Evolutionary conservation across 1,140 invertebrate genomes (phyloP).

Genomic region (Drosophila equinoxialis): DNA sequence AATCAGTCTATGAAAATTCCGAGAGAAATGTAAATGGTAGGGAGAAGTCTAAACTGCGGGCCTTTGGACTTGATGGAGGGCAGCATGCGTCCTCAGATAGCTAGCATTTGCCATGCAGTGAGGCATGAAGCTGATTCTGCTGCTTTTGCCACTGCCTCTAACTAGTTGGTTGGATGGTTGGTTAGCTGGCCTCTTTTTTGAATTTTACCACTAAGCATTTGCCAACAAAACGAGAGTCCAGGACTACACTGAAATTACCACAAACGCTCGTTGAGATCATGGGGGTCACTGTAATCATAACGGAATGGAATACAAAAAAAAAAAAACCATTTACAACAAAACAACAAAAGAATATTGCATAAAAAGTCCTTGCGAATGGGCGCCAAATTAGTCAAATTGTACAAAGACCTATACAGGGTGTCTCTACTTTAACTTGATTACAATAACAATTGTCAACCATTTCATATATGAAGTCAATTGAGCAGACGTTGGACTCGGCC

Average conservation of each 20-base stretch:
- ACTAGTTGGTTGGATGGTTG: constrained; percentile 13
- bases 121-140: constrained; percentile 17
- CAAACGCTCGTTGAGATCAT: constrained; percentile 65
- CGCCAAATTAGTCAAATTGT: constrained; percentile 65
- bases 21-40: not conserved
- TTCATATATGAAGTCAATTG: constrained; percentile 25
- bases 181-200: constrained; percentile 19
- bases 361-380: constrained; percentile 38
- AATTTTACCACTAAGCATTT: constrained; percentile 72
- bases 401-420: constrained; percentile 50
- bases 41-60: constrained; percentile 52
- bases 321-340: constrained; percentile 35
- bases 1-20: not conserved
- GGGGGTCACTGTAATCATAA: constrained; percentile 78
- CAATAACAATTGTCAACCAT: constrained; percentile 21
- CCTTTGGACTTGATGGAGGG: constrained; percentile 12
- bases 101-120: constrained; percentile 35
- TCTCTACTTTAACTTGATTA: constrained; percentile 4
- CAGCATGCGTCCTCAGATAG: constrained; percentile 42
- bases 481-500: not conserved
- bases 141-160: not conserved
- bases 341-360: constrained; percentile 15
- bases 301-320: constrained; percentile 30
- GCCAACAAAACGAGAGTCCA: constrained; percentile 50
- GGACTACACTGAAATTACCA: not conserved